Conservation (phyloP, 1,140 invertebrate genomes). For the Aricia agestis region DNA sequence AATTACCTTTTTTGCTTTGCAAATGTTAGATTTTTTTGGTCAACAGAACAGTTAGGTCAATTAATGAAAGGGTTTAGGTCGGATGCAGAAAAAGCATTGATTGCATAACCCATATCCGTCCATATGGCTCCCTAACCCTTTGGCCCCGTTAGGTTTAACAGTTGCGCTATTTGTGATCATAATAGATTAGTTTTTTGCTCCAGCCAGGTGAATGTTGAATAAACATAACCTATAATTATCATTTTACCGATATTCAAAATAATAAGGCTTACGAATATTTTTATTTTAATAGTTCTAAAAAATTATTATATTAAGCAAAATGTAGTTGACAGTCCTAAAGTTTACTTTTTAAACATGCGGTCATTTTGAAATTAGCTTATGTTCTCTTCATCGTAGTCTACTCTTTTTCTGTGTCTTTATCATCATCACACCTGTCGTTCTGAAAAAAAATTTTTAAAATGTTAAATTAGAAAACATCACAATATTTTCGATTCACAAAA, state of each 20-base stretch:
- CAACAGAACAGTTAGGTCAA: conserved; percentile 47
- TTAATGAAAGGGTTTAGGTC: conserved; percentile 60
- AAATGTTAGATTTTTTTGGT: conserved; percentile 53
- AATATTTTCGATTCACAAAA: background rate
- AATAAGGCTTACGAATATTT: too few relatives aligned
- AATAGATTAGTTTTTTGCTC: conserved; percentile 49
- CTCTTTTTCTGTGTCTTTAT: too few relatives aligned
- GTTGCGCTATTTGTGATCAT: conserved; percentile 58
- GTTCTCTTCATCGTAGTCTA: too few relatives aligned
- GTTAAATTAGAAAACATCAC: background rate
- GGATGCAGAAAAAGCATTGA: conserved; percentile 63
- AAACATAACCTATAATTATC: background rate
- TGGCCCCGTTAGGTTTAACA: conserved; percentile 68
- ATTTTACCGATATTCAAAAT: background rate
- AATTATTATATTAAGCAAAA: too few relatives aligned
- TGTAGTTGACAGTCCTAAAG: too few relatives aligned
- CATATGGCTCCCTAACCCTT: conserved; percentile 72
- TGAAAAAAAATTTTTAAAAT: too few relatives aligned
- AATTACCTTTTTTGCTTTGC: conserved; percentile 22
- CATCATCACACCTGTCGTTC: too few relatives aligned
- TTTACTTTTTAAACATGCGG: too few relatives aligned
- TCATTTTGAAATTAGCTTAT: too few relatives aligned
- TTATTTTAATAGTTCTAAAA: too few relatives aligned
- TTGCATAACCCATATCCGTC: conserved; percentile 73
- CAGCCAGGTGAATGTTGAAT: conserved; percentile 37